Conservation (phyloP, 2,797 vertebrate genomes). For the Tokudaia muenninki region DNA sequence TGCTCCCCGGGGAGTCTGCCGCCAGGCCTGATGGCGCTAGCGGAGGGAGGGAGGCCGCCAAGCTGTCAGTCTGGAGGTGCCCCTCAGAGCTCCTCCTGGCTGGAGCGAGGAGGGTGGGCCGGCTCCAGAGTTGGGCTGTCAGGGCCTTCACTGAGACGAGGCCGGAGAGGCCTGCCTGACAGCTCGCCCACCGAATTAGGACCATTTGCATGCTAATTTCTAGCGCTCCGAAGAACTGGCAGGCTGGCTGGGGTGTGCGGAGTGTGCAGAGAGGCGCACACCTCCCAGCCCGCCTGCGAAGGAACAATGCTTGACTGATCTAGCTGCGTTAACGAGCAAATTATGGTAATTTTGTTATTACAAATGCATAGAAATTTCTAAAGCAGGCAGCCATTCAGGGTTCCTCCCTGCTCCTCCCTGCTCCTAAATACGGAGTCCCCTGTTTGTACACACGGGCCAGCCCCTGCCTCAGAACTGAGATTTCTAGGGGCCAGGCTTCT, state of each 20-base stretch:
- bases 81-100: constrained; percentile 88
- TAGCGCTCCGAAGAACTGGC: constrained; percentile 89
- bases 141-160: constrained; percentile 90
- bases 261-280: constrained; percentile 84
- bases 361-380: constrained; percentile 93
- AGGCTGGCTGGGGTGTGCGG: constrained; percentile 85
- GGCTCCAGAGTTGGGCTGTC: constrained; percentile 88
- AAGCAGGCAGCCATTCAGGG: constrained; percentile 90
- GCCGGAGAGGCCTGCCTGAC: constrained; percentile 89
- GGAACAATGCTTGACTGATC: constrained; percentile 93
- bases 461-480: neutral
- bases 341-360: constrained; percentile 94
- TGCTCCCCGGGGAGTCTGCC: constrained; percentile 78
- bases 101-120: constrained; percentile 89
- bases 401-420: constrained; percentile 87
- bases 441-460: constrained; percentile 86
- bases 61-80: constrained; percentile 90
- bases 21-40: constrained; percentile 85
- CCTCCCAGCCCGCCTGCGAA: constrained; percentile 86
- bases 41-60: constrained; percentile 87
- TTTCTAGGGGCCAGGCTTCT: neutral
- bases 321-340: constrained; percentile 92
- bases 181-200: constrained; percentile 91
- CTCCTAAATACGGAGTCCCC: constrained; percentile 86
- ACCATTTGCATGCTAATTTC: constrained; percentile 93